Percentiles rank a stretch among this genome's conserved stretches.
Conservation (phyloP, 53 echinoderm and acorn worm species). For the Crossaster papposus region DNA sequence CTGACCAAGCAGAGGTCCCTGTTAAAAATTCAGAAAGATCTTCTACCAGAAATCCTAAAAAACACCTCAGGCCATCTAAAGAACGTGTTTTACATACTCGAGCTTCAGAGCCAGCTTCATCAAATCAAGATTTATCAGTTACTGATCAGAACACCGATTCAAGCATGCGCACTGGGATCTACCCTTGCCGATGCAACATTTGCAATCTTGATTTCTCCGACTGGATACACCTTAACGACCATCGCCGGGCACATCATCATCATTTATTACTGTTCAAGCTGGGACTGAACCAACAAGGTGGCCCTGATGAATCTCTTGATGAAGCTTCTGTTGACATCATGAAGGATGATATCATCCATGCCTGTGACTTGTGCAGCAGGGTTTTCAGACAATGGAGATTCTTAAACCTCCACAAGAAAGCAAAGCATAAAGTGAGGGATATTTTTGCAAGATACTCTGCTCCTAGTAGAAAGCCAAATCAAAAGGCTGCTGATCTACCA, state of each 20-base stretch:
- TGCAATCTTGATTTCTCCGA: constrained; percentile 20
- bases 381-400: constrained; percentile 35
- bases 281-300: neutral
- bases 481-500: neutral
- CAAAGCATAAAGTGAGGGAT: constrained; percentile 15
- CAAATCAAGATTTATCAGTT: neutral
- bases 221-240: constrained; percentile 10
- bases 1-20: constrained; percentile 1
- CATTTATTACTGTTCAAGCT: neutral
- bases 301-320: neutral
- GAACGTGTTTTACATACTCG: neutral
- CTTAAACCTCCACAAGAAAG: constrained; percentile 34
- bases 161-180: constrained; percentile 27
- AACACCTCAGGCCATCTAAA: neutral
- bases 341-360: constrained; percentile 5
- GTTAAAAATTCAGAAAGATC: neutral
- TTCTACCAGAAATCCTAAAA: neutral
- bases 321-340: constrained; percentile 6
- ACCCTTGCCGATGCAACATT: constrained; percentile 11
- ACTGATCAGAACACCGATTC: neutral
- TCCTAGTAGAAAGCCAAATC: neutral
- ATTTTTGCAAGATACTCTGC: neutral
- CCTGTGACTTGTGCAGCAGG: constrained; percentile 30
- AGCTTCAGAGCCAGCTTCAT: neutral
- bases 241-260: constrained; percentile 16